phyloP scores from a whole-genome alignment of 2,113 vertebrate species.

The Riparia riparia region DNA sequence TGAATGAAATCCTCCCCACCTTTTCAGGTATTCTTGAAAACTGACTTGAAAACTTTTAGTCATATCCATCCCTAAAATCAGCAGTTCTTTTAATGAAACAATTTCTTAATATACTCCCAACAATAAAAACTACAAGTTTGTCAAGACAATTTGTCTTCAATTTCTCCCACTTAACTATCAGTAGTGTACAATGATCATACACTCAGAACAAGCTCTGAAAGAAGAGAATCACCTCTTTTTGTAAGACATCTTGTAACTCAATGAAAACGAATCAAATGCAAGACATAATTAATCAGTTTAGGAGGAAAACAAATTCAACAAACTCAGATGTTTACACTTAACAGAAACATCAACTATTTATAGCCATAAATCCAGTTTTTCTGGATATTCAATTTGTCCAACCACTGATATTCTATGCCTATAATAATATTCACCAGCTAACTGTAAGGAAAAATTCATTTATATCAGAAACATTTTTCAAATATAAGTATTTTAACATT shows the following conservation, averaged over 20 bases:
- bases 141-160: not conserved
- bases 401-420: not conserved
- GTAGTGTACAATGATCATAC: not conserved
- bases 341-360: not conserved
- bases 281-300: not conserved
- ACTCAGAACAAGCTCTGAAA: not conserved
- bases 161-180: not conserved
- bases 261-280: not conserved
- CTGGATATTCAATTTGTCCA: not conserved
- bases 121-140: not conserved
- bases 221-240: not conserved
- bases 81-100: not conserved
- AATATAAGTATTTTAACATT: not conserved
- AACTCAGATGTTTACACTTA: not conserved
- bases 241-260: not conserved
- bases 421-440: not conserved
- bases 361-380: not conserved
- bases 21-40: not conserved
- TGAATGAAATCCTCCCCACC: not conserved
- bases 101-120: not conserved
- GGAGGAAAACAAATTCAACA: not conserved
- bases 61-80: not conserved
- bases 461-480: not conserved
- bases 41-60: not conserved
- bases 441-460: not conserved